Base-by-base conservation (phyloP, 2,797 vertebrate species). In the Sus cebifrons region DNA sequence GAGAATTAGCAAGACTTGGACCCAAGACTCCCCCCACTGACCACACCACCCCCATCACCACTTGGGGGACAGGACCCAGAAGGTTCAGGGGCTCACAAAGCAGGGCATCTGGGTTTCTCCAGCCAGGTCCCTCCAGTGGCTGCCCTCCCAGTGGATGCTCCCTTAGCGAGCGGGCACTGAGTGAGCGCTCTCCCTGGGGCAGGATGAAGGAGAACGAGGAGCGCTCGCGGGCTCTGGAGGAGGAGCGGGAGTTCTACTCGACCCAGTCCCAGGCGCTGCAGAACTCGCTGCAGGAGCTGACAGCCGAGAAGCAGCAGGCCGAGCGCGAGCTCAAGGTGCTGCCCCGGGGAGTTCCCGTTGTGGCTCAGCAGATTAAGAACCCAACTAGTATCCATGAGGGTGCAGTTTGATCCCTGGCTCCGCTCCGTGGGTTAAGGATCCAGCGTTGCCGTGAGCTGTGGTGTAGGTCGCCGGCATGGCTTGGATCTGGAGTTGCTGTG, bases 301-400 rank as follows among this genome's bases (percentile, higher is more conserved):
- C 99, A 0, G 99, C 98, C 0, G 99, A 99, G 98, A 99, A 99
- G 95, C 99, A 99, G 98, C 99, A 99, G 98, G 99, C 99, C 0
- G 99, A 99, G 98, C 99, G 98, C 27, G 99, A 99, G 98, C 99
- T 99, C 93, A 99, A 99, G 99, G 99, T 99, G 98, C 92, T 88
- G 56, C 40, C 5, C 0, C 58, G 9, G 27, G 70, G 49, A 2
- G 3, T 12, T 49, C 44, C 44, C 44, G 44, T 49, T 49, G 44
- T 49, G 44, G 44, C 44, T 49, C 44, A 49, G 44, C 44, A 10
- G 44, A 10, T 49, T 10, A 49, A 49, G 44, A 49, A 10, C 44
- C 44, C 44, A 49, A 10, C 44, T 49, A 49, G 44, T 49, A 49
- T 49, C 44, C 44, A 49, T 49, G 9, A 49, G 44, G 44, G 44